A percentile compares a stretch with the other conserved stretches of the same genome.
Conservation (phyloP, 2,888 invertebrate species). For the Embidobia sp. region DNA sequence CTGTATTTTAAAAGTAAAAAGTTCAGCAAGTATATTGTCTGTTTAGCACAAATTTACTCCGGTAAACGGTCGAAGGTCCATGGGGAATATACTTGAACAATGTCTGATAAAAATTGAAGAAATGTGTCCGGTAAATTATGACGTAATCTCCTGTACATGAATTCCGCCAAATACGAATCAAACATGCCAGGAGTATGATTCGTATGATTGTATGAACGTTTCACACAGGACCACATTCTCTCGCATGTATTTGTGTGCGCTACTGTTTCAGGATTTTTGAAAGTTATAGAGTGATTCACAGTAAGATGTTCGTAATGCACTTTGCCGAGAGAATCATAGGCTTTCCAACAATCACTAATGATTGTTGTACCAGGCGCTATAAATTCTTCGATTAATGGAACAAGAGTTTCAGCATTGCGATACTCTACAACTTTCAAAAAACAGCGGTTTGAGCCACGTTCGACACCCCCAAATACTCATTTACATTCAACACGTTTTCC, state of each 20-base stretch:
- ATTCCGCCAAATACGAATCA: constrained; percentile 37
- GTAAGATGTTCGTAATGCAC: constrained; percentile 21
- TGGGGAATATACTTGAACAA: constrained; percentile 6
- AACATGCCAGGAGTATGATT: constrained; percentile 30
- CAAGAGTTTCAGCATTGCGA: constrained; percentile 7
- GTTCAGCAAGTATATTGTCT: background rate
- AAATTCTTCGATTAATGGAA: constrained; percentile 17
- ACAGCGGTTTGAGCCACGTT: constrained; percentile 31
- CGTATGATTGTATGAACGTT: constrained; percentile 18
- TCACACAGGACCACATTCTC: constrained; percentile 44
- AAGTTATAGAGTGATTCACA: constrained; percentile 34
- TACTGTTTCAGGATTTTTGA: constrained; percentile 36
- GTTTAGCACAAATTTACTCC: background rate
- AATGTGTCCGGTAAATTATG: background rate
- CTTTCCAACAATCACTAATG: constrained; percentile 32
- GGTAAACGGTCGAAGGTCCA: background rate
- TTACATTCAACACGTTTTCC: constrained; percentile 36
- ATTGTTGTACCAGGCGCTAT: constrained; percentile 43
- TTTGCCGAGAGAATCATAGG: constrained; percentile 18
- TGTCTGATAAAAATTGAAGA: constrained; percentile 31
- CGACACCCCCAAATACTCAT: constrained; percentile 48
- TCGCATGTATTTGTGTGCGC: constrained; percentile 27
- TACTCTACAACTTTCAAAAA: constrained; percentile 26
- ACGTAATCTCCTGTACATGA: constrained; percentile 35
- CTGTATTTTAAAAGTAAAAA: background rate